Conservation (phyloP, 30 jellyfish, hydroid and myxozoan species). For the Chironex yamaguchii region DNA sequence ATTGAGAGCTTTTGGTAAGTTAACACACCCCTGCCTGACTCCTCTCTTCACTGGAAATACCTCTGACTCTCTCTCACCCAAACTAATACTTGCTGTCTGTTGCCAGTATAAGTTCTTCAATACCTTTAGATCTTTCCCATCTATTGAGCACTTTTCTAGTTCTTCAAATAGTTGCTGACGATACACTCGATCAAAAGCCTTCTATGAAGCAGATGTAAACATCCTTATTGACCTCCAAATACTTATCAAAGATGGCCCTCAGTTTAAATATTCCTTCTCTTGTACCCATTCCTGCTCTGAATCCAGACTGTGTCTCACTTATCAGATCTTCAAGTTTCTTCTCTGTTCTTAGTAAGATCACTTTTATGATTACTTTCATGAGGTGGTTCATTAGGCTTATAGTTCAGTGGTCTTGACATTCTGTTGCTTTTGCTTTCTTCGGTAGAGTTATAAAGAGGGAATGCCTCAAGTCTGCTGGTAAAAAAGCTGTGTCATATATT, state of each 20-base stretch:
- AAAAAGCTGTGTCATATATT: not conserved
- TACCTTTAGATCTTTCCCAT: slow-evolving; percentile 21
- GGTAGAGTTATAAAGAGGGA: slow-evolving; percentile 18
- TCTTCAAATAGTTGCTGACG: slow-evolving; percentile 5
- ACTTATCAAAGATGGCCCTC: slow-evolving; percentile 1
- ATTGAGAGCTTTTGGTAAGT: slow-evolving; percentile 24
- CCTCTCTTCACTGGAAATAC: slow-evolving; percentile 11
- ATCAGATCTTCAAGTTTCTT: not conserved
- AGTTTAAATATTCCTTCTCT: slow-evolving; percentile 14
- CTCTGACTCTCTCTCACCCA: not conserved
- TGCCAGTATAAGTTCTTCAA: slow-evolving; percentile 39
- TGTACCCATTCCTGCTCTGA: slow-evolving; percentile 9
- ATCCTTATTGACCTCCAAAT: slow-evolving; percentile 11
- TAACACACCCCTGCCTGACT: slow-evolving; percentile 60
- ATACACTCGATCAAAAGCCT: slow-evolving; percentile 60
- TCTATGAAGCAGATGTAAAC: slow-evolving; percentile 33
- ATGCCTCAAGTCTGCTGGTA: slow-evolving; percentile 1
- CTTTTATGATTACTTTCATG: not conserved
- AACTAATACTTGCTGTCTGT: slow-evolving; percentile 46
- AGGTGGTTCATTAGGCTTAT: slow-evolving; percentile 28
- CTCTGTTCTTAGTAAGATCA: not conserved
- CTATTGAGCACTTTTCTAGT: not conserved
- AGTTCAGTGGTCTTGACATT: too few relatives aligned
- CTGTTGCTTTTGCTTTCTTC: slow-evolving; percentile 37
- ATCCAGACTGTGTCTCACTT: slow-evolving; percentile 1